phyloP scores from a whole-genome alignment of 1,140 invertebrate genomes.

The Aphis gossypii region DNA sequence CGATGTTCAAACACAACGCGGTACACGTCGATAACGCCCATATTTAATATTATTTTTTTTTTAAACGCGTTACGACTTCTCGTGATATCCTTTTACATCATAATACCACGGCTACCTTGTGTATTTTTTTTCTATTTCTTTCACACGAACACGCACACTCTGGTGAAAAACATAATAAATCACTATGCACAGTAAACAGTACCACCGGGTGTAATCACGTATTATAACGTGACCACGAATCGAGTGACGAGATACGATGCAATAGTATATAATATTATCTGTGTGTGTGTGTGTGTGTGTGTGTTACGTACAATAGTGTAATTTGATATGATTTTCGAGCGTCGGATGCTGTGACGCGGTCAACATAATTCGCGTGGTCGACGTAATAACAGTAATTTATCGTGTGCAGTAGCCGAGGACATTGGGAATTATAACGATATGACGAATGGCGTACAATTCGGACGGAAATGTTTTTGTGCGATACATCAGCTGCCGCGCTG shows the following conservation, averaged over 20 bases:
- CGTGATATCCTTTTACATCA: not conserved
- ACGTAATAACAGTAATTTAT: constrained; percentile 23
- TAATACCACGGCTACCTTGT: not conserved
- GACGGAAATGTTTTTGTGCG: constrained; percentile 10
- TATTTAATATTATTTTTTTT: not conserved
- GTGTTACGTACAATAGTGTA: not conserved
- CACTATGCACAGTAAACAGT: not conserved
- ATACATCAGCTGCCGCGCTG: not conserved
- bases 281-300: no score
- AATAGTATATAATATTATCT: not conserved
- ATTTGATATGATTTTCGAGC: not conserved
- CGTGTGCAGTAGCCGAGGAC: not conserved
- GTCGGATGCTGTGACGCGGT: not conserved
- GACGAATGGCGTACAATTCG: not conserved
- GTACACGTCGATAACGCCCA: not conserved
- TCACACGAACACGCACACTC: not conserved
- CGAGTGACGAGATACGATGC: not conserved
- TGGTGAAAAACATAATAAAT: not conserved
- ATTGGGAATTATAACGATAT: not conserved
- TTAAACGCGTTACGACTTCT: not conserved
- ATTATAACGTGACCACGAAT: not conserved
- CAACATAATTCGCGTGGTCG: not conserved
- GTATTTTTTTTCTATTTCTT: not conserved
- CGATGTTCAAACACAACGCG: not conserved
- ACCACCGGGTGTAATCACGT: not conserved